Percentiles rank a stretch among this genome's conserved stretches.
These are phyloP conservation scores for Ctenopoma kingsleyae DNA, from an alignment of 2,797 vertebrate genomes.

Conservation along the genomic window DNA sequence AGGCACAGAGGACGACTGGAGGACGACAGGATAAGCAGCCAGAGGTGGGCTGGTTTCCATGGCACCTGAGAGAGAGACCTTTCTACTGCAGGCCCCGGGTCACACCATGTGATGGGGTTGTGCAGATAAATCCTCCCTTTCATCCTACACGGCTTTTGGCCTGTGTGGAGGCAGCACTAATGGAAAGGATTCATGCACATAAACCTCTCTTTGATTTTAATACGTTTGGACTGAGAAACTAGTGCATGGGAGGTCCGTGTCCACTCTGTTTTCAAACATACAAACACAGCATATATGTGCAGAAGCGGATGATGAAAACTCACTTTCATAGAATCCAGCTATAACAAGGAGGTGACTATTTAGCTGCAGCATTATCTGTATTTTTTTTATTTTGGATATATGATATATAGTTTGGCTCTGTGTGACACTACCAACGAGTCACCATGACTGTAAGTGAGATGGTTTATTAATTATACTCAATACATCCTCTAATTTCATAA, in stretches of 20 bases:
- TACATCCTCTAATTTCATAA: background rate
- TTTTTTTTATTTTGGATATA: conserved; percentile 1
- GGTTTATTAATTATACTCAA: conserved; percentile 4
- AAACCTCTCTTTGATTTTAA: conserved; percentile 52
- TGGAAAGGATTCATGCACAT: conserved; percentile 43
- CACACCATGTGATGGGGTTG: conserved; percentile 71
- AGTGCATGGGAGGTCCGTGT: conserved; percentile 24
- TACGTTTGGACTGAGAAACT: conserved; percentile 32
- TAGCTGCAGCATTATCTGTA: background rate
- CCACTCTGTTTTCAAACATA: conserved; percentile 28
- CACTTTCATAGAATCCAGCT: background rate
- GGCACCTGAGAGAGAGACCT: conserved; percentile 70
- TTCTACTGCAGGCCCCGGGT: conserved; percentile 64
- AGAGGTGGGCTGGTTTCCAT: conserved; percentile 75
- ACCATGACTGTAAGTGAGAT: conserved; percentile 13
- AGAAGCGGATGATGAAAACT: background rate
- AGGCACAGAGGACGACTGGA: conserved; percentile 65
- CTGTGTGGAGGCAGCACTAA: conserved; percentile 46
- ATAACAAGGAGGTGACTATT: background rate
- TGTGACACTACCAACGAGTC: conserved; percentile 9
- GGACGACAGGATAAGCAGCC: conserved; percentile 73
- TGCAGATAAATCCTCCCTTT: conserved; percentile 69
- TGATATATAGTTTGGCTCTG: background rate
- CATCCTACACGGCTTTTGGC: conserved; percentile 53
- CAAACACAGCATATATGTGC: conserved; percentile 2